Evolutionary conservation across 2,888 invertebrate species (phyloP).

Genomic region (Diplazon laetatorius): DNA sequence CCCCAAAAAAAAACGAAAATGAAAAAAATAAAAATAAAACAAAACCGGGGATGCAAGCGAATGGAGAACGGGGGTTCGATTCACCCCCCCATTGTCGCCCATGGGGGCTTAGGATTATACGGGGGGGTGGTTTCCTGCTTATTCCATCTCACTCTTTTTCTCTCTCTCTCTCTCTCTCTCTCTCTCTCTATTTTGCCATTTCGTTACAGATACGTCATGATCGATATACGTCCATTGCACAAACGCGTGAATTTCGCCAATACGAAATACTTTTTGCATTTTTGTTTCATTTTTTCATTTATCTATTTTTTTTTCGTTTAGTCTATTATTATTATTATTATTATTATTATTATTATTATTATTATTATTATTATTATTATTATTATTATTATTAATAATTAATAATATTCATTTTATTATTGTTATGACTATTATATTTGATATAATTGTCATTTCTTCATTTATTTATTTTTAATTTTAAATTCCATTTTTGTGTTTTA

Average conservation of each 20-base stretch:
- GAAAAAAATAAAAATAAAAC: constrained; percentile 27
- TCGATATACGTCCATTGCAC: constrained; percentile 76
- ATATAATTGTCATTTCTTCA: constrained; percentile 6
- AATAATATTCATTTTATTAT: too few species aligned
- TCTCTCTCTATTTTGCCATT: constrained; percentile 34
- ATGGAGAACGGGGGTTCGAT: constrained; percentile 68
- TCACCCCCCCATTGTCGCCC: constrained; percentile 76
- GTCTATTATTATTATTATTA: constrained; percentile 21
- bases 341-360: too few species aligned
- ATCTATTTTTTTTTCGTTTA: neutral
- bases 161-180: constrained; percentile 52
- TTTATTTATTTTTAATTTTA: constrained; percentile 1
- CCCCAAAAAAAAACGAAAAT: too few species aligned
- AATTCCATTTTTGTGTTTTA: neutral
- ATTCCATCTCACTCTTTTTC: constrained; percentile 54
- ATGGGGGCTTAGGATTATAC: constrained; percentile 76
- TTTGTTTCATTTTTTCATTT: constrained; percentile 2
- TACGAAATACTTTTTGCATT: neutral
- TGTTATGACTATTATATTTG: too few species aligned
- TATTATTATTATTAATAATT: too few species aligned
- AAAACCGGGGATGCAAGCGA: constrained; percentile 51
- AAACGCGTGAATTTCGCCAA: neutral
- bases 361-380: too few species aligned
- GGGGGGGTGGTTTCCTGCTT: constrained; percentile 44
- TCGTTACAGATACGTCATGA: constrained; percentile 75